Conservation (phyloP, 2,113 vertebrate genomes). For the Egretta garzetta region DNA sequence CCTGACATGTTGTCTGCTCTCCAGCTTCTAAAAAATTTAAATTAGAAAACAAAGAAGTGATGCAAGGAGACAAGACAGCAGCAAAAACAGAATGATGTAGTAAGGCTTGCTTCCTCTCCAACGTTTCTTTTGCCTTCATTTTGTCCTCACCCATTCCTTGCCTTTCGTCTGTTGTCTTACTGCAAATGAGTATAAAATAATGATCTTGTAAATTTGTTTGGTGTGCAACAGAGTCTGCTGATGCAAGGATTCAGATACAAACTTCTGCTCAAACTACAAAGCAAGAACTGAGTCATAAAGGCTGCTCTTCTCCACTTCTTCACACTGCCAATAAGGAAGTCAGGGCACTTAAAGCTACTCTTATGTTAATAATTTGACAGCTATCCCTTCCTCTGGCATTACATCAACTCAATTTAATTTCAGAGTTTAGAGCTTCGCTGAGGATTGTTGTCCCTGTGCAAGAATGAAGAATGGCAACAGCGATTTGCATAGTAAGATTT, state of each 20-base stretch:
- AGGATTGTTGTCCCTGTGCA: neutral
- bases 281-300: slow-evolving; percentile 65
- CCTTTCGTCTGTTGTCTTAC: neutral
- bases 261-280: slow-evolving; percentile 55
- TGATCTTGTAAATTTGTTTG: slow-evolving; percentile 3
- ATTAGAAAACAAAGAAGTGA: neutral
- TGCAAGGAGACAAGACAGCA: neutral
- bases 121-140: neutral
- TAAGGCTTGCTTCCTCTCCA: neutral
- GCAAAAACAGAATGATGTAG: neutral
- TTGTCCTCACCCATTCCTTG: neutral
- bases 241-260: slow-evolving; percentile 51
- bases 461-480: slow-evolving; percentile 16
- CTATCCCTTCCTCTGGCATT: slow-evolving; percentile 37
- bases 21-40: slow-evolving; percentile 8
- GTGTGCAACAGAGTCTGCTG: slow-evolving; percentile 59
- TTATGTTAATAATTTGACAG: slow-evolving; percentile 29
- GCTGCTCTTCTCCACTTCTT: slow-evolving; percentile 33
- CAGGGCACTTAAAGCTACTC: slow-evolving; percentile 34
- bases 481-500: neutral
- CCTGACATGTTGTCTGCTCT: neutral
- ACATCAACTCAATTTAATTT: slow-evolving; percentile 16
- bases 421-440: neutral
- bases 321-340: slow-evolving; percentile 55
- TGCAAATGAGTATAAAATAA: slow-evolving; percentile 41